Evolutionary conservation across 2,888 invertebrate genomes (phyloP).

Genomic region (Cryptus viduatorius): DNA sequence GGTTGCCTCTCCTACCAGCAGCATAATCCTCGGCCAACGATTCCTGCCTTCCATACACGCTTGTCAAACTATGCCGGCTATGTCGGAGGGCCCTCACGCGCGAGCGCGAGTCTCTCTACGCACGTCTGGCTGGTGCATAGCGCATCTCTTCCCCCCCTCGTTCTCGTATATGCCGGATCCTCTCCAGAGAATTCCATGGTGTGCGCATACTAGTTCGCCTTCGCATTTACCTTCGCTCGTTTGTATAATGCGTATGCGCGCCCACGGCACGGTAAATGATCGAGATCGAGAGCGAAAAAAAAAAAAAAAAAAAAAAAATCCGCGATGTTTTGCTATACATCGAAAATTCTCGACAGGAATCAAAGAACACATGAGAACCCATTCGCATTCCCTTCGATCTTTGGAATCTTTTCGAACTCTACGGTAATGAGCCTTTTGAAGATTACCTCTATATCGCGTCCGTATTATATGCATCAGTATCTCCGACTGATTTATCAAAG

Average conservation of each 20-base stretch:
- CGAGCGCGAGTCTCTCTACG: conserved; percentile 40
- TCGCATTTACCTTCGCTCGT: conserved; percentile 42
- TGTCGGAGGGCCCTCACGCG: conserved; percentile 37
- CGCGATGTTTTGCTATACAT: neutral
- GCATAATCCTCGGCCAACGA: conserved; percentile 25
- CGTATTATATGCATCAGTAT: neutral
- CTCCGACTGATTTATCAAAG: neutral
- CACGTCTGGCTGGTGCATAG: conserved; percentile 56
- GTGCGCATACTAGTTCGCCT: conserved; percentile 51
- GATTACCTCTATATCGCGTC: neutral
- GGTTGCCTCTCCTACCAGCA: conserved; percentile 27
- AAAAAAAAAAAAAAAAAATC: neutral
- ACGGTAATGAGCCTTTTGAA: conserved; percentile 8
- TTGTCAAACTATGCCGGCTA: conserved; percentile 59
- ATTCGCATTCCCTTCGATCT: neutral
- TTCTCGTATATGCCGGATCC: conserved; percentile 27
- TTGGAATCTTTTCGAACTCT: neutral
- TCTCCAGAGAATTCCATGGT: conserved; percentile 45
- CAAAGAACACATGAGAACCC: neutral
- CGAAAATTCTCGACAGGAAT: conserved; percentile 2
- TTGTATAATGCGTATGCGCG: conserved; percentile 18
- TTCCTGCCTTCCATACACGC: conserved; percentile 29
- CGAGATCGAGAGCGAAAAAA: conserved; percentile 10
- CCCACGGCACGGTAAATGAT: conserved; percentile 28
- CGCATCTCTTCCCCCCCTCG: conserved; percentile 36